A percentile compares a stretch with the other conserved stretches of the same genome.
phyloP scores from a whole-genome alignment of 1,140 invertebrate species.

The Frieseomelitta varia region DNA sequence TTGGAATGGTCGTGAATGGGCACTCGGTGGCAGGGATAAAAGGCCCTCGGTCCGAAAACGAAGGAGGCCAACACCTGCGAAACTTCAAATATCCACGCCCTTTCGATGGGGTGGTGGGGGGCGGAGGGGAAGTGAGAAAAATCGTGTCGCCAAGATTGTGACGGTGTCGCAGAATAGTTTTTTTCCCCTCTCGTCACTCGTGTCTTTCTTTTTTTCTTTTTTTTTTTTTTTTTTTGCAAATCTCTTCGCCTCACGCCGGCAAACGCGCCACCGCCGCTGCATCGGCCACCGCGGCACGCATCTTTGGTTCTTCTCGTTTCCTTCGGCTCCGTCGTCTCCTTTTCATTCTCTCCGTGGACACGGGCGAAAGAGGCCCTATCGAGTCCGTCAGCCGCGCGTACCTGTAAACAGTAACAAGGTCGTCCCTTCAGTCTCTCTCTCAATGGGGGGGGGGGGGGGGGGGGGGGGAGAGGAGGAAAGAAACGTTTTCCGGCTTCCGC shows the following conservation, averaged over 20 bases:
- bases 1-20: background rate
- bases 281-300: conserved; percentile 8
- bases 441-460: too few species aligned
- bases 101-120: too few species aligned
- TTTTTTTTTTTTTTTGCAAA: too few species aligned
- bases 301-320: conserved; percentile 42
- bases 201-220: too few species aligned
- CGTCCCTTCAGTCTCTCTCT: background rate
- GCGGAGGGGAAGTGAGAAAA: too few species aligned
- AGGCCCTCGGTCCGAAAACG: conserved; percentile 12
- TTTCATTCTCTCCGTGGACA: conserved; percentile 44
- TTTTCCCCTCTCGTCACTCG: too few species aligned
- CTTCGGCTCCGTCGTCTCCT: conserved; percentile 48
- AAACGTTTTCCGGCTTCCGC: background rate
- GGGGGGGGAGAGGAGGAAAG: too few species aligned
- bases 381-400: conserved; percentile 40
- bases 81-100: conserved; percentile 25
- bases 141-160: too few species aligned
- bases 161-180: too few species aligned
- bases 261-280: background rate
- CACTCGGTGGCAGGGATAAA: background rate
- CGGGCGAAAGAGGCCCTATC: conserved; percentile 29
- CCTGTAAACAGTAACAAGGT: conserved; percentile 50
- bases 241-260: conserved; percentile 11
- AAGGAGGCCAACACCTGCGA: conserved; percentile 55